These are phyloP conservation scores for Hydropsyche tenuis DNA, from an alignment of 1,140 invertebrate genomes.

Conservation along the genomic window DNA sequence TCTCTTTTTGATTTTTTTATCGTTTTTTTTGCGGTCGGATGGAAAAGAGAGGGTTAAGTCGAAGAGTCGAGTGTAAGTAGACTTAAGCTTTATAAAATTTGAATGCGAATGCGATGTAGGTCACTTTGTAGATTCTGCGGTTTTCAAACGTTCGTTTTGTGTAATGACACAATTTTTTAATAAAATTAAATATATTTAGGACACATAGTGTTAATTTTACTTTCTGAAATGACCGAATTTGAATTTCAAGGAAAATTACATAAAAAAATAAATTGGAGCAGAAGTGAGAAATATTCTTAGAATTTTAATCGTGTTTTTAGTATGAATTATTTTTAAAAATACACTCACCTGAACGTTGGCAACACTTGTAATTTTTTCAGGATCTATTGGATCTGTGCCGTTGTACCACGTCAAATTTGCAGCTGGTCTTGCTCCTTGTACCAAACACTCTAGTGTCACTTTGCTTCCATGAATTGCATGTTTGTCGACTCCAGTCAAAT, in stretches of 20 bases:
- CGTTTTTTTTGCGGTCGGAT: not conserved
- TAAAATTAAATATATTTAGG: too few species aligned
- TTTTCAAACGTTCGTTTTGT: too few species aligned
- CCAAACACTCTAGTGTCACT: slow-evolving; percentile 77
- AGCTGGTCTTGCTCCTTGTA: slow-evolving; percentile 78
- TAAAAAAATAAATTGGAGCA: too few species aligned
- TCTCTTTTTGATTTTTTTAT: not conserved
- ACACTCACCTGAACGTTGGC: slow-evolving; percentile 58
- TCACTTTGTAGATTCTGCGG: too few species aligned
- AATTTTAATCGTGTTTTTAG: too few species aligned
- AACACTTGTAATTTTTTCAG: slow-evolving; percentile 56
- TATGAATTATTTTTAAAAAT: not conserved
- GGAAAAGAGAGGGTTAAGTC: slow-evolving; percentile 4
- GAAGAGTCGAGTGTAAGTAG: not conserved
- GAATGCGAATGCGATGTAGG: not conserved
- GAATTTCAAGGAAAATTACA: too few species aligned
- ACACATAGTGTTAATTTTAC: too few species aligned
- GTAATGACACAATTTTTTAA: too few species aligned
- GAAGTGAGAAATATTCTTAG: too few species aligned
- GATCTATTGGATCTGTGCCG: slow-evolving; percentile 67
- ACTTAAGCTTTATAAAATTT: slow-evolving; percentile 1
- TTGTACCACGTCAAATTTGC: slow-evolving; percentile 87
- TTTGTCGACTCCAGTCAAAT: slow-evolving; percentile 71
- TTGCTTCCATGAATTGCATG: slow-evolving; percentile 79
- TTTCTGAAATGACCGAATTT: too few species aligned